Base-by-base conservation (phyloP, 1,140 invertebrate genomes). In the Drosophila kikkawai region DNA sequence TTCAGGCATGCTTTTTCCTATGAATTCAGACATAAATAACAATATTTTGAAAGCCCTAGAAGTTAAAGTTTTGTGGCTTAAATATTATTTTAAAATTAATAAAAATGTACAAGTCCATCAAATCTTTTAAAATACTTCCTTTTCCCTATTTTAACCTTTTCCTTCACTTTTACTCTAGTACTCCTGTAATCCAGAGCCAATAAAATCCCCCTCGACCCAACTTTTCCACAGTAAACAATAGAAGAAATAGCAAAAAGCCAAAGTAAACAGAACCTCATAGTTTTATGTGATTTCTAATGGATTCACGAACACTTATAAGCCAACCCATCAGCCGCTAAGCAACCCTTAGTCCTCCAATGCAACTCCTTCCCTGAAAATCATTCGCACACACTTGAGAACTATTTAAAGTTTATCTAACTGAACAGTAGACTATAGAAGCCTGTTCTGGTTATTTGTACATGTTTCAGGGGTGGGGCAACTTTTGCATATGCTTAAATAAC, bases 401-500 rank as follows among this genome's bases (percentile, higher is more conserved):
- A 81, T 82, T 82, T 77, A 77, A 82, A 77, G 73, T 80, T 73
- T 82, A 82, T 82, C 73, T 73, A 80, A 73, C 59, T 77, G 64
- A 57, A 57, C 73, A 65, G 65, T 57, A 68, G 51, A 78, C 39
- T 42, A 42, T 60, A 32, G 70, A 60, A 73, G 53, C 37, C 68
- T 39, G 70, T 73, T 73, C 70, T 73, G 68, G 70, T 37, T 73
- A 73, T 73, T 73, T 41, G 53, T 50, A 41, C 17, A 32, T 53
- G 34, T 56, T 32, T 13, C 12, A 4, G 3, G 17, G 37, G 42
- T 17, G 17, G 4, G 41, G n/a, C 7, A 78, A 85, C 69, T 77
- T 71, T 78, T 75, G 70, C 83, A 80, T 80, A 78, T 80, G 80
- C 79, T 88, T 34, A 80, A 85, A 82, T 80, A 78, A 80, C 78